Conservation (phyloP, 2,888 invertebrate genomes). For the Drosophila flavopinicola region DNA sequence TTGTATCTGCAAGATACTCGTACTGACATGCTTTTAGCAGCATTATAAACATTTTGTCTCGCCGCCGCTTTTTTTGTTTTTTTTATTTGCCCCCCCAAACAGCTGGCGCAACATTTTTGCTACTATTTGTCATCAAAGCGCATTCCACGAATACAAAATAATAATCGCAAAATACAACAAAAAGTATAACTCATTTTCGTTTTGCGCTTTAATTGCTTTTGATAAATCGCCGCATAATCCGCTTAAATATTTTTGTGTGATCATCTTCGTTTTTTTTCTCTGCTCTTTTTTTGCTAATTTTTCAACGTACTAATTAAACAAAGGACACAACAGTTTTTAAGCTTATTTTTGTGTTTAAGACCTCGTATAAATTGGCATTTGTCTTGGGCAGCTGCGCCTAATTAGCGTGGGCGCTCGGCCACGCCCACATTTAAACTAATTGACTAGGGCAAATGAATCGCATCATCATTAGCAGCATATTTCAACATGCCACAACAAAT, state of each 20-base stretch:
- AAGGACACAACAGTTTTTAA: conserved; percentile 68
- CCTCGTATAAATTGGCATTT: conserved; percentile 69
- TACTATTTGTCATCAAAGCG: conserved; percentile 73
- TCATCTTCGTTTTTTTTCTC: conserved; percentile 25
- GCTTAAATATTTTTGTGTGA: conserved; percentile 68
- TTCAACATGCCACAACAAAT: conserved; percentile 67
- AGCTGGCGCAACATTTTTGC: conserved; percentile 70
- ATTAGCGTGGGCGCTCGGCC: conserved; percentile 59
- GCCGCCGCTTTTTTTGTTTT: conserved; percentile 11
- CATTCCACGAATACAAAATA: conserved; percentile 66
- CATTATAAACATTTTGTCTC: conserved; percentile 74
- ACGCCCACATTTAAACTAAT: conserved; percentile 39
- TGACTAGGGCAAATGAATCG: conserved; percentile 24
- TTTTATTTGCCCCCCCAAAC: neutral
- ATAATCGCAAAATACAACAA: conserved; percentile 46
- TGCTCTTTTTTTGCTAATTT: conserved; percentile 56
- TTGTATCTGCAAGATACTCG: conserved; percentile 68
- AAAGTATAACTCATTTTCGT: conserved; percentile 54
- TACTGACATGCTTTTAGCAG: conserved; percentile 74
- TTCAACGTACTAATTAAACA: conserved; percentile 75
- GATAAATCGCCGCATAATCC: conserved; percentile 79
- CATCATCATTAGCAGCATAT: conserved; percentile 33
- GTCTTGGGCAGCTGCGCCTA: conserved; percentile 50
- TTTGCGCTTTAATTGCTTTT: conserved; percentile 75
- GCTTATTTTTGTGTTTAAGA: conserved; percentile 38